A percentile compares a stretch with the other conserved stretches of the same genome.
Conservation (phyloP, 2,888 invertebrate genomes). For the Rhagonycha lutea region DNA sequence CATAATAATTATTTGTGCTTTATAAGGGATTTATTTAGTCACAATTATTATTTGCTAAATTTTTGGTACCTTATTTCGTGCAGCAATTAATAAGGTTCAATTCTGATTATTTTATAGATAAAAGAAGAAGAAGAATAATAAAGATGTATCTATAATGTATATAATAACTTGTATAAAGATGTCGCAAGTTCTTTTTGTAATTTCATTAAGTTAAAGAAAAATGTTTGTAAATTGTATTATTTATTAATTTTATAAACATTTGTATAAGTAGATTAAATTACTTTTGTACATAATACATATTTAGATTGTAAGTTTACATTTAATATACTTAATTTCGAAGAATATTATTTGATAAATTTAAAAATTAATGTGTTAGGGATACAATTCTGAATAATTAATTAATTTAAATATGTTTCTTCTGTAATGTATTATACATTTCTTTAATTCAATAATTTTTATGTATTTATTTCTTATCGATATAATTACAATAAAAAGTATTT, state of each 20-base stretch:
- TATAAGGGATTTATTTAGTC: background rate
- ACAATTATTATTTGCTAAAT: background rate
- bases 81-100: background rate
- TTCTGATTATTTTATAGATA: background rate
- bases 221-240: background rate
- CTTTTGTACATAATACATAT: background rate
- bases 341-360: background rate
- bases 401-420: background rate
- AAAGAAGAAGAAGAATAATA: background rate
- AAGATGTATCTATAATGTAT: background rate
- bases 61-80: background rate
- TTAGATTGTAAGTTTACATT: background rate
- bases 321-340: background rate
- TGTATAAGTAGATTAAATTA: background rate
- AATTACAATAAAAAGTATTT: background rate
- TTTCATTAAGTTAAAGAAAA: background rate
- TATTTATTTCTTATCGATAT: background rate
- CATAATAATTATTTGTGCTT: background rate
- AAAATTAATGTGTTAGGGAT: background rate
- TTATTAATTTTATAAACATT: background rate
- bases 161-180: background rate
- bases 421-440: background rate
- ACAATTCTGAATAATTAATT: background rate
- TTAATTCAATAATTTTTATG: background rate
- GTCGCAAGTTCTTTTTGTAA: background rate